Base-by-base conservation (phyloP, 64 coral and sea anemone species). In the Montipora foliosa region DNA sequence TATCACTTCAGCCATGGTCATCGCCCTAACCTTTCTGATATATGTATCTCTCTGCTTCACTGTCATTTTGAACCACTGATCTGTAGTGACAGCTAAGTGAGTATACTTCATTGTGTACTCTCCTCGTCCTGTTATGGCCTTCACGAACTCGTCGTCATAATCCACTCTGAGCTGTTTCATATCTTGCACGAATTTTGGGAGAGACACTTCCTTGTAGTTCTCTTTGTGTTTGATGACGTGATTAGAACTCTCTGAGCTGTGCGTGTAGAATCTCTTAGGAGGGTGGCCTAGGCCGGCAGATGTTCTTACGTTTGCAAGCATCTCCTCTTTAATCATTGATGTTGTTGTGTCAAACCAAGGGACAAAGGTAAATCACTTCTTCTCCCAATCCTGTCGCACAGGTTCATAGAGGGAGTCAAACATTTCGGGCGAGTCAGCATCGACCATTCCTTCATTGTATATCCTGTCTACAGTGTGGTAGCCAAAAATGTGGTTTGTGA, bases 41-140 rank as follows among this genome's bases (percentile, higher is more conserved):
- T 92, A 84, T 6, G 79, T 78, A 57, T 93, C 77, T 59, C 84
- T 93, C 67, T 93, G 83, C 85, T 93, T 93, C 29, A 79, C 83
- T 71, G 84, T 88, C 84, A 93, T 92, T 16, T 81, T 49, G 47
- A 92, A 92, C 91, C 81, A 92, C 75, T 92, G 67, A 87, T 93
- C 91, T 86, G 72, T 78, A 64, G 70, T 86, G 47, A 79, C 25
- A 49, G 91, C 81, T 46, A 93, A 72, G 81, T 87, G 90, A 22
- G 81, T 55, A 47, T 93, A 79, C 25, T 93, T 93, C 74, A 93
- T 68, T 69, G 57, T 87, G 80, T 93, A 87, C 67, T 24, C 22
- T 24, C 22, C 22, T 24, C 22, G 22, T 24, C 22, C 22, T 24
- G 22, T 24, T 24, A 24, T 24, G 22, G 22, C 22, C 22, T 24